Evolutionary conservation across 2,797 vertebrate species (phyloP), one percentile per base, ranked within the genome.

Genomic region (Tragelaphus oryx): DNA sequence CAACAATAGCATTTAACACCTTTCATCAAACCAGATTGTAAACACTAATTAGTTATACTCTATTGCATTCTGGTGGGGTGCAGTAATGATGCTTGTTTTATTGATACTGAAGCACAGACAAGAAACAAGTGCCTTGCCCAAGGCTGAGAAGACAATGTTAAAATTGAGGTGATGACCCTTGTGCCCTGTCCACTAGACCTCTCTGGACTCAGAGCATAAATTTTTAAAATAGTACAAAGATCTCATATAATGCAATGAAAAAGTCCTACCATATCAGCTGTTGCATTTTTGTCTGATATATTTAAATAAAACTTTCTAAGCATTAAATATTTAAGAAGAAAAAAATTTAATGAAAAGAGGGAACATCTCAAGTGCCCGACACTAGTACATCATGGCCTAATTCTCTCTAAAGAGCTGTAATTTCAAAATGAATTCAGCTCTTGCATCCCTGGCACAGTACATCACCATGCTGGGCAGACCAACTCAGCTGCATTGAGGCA

Each of bases 251-350:
- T 9, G 18, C 46, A 41, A 14, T 68, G 52, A 92, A 88, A 65
- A 88, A 88, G 24, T 83, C 85, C 26, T 84, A 60, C 74, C 33
- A 28, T 6, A 37, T 84, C 92, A 87, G 94, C 90, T 46, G 22
- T 17, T 96, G 82, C 46, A 57, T 81, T 94, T 94, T 92, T 86
- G 79, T 54, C 59, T 78, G 65, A 86, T 80, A 57, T 8, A n/a
- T 26, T 89, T 62, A 86, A 88, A 90, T 86, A 92, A 96, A 94
- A 97, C 65, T 92, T 92, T 83, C 55, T 88, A 84, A 92, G 90
- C 93, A 96, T 96, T 95, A 95, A 97, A 96, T 96, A 96, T 96
- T 95, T 95, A 97, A 96, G 87, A 92, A 92, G 80, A 83, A 94
- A 97, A 76, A 86, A 85, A 59, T n/a, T 93, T 95, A 92, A 97